Conservation (phyloP, 2,888 invertebrate genomes). For the Standfussiana lucernea region DNA sequence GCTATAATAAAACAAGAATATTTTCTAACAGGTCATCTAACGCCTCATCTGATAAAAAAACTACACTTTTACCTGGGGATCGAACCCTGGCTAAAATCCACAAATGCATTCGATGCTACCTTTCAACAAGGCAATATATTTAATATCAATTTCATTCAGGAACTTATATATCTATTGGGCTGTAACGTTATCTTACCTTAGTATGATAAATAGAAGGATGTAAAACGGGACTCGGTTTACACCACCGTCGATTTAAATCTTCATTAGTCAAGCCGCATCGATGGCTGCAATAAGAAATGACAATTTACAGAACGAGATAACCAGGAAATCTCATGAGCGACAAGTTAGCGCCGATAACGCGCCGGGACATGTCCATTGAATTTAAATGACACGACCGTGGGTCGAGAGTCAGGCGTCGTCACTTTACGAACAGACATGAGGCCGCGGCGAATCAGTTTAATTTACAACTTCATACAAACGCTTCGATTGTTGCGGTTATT, state of each 20-base stretch:
- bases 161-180: constrained; percentile 46
- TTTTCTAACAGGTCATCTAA: not conserved
- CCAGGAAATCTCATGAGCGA: constrained; percentile 80
- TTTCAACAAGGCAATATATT: constrained; percentile 18
- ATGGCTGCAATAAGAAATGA: constrained; percentile 92
- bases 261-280: constrained; percentile 96
- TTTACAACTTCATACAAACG: constrained; percentile 75
- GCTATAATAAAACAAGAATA: not conserved
- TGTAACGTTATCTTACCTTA: constrained; percentile 89
- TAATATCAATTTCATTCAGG: constrained; percentile 35
- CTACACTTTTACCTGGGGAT: constrained; percentile 1
- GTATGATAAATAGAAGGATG: constrained; percentile 96
- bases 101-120: constrained; percentile 14
- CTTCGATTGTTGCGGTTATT: constrained; percentile 73
- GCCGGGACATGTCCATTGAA: constrained; percentile 77
- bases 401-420: constrained; percentile 71
- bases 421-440: constrained; percentile 67
- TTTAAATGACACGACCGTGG: constrained; percentile 75
- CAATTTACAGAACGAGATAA: constrained; percentile 79
- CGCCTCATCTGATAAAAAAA: not conserved
- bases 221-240: constrained; percentile 93
- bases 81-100: constrained; percentile 11
- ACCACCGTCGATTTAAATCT: constrained; percentile 96
- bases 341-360: constrained; percentile 75
- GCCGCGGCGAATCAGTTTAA: constrained; percentile 71